Evolutionary conservation across 1,140 invertebrate genomes (phyloP).

Genomic region (Pseudomyrmex cubaensis): DNA sequence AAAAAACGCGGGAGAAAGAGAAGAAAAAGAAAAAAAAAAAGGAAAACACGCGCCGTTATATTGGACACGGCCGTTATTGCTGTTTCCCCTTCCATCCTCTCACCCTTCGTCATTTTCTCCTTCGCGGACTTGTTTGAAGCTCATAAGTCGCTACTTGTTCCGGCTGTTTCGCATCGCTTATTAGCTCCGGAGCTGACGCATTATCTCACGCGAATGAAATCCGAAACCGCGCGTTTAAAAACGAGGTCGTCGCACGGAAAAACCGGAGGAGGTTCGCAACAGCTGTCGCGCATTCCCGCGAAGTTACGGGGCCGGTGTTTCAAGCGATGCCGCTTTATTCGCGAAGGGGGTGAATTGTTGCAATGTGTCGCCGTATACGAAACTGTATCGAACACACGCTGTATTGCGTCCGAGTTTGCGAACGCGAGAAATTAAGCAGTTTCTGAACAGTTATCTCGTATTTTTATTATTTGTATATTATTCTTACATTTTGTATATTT

Average conservation of each 20-base stretch:
- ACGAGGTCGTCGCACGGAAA: slow-evolving; percentile 24
- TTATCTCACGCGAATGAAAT: slow-evolving; percentile 45
- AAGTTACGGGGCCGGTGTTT: neutral
- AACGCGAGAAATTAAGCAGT: neutral
- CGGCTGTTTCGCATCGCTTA: slow-evolving; percentile 26
- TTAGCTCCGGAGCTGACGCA: slow-evolving; percentile 37
- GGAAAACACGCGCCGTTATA: slow-evolving; percentile 47
- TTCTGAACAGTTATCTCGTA: neutral
- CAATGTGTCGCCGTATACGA: neutral
- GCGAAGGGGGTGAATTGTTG: neutral
- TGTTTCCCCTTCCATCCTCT: too few relatives aligned
- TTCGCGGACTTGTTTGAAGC: slow-evolving; percentile 56
- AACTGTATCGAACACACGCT: neutral
- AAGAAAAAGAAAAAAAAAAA: neutral
- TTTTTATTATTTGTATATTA: too few relatives aligned
- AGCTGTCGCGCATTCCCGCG: neutral
- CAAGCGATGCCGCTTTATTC: neutral
- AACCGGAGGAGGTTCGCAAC: neutral
- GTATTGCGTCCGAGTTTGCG: neutral
- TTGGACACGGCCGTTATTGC: slow-evolving; percentile 58
- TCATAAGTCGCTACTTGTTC: slow-evolving; percentile 53
- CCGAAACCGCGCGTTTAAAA: slow-evolving; percentile 29
- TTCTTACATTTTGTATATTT: too few relatives aligned
- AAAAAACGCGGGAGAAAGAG: neutral
- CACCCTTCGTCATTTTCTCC: too few relatives aligned